Evolutionary conservation across 2,113 vertebrate species (phyloP), one percentile per base, ranked within the genome.

Genomic region (Sigmodon hispidus): DNA sequence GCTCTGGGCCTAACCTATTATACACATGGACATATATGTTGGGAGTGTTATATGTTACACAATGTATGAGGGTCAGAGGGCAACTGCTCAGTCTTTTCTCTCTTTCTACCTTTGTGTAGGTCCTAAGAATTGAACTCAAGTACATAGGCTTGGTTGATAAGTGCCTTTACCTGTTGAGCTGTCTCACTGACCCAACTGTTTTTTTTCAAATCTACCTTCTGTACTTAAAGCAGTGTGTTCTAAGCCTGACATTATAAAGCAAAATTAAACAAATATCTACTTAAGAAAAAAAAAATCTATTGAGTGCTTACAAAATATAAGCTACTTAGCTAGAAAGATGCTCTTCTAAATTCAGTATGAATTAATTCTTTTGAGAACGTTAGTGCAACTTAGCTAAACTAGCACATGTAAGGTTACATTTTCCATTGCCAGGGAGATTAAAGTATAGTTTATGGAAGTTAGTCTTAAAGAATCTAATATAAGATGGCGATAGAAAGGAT

Each of bases 151-250:
- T 80, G 34, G 4, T 83, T 29, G 22, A 6, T 34, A n/a, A 79
- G 50, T 55, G n/a, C 77, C 10, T 80, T 55, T 24, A 79, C 19
- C 9, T 36, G 34, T 19, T 80, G 77, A 55, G 34, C 34, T 55
- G 16, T 80, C 50, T 80, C 77, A 55, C 19, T 80, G 34, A 80
- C 50, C 17, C 77, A 80, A 22, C 34, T 80, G 16, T 52, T 48
- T 22, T 73, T 52, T 80, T 57, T 59, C 59, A 26, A 83, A 48
- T 48, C 73, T 76, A 50, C 50, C 45, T 85, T 21, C 45, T 96
- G 7, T 87, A 76, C 67, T 90, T 92, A 94, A 89, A 94, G 31
- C 9, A 72, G 12, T 93, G 43, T 91, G 55, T 94, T 96, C n/a
- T 45, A 93, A n/a, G 36, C 26, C 65, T 95, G 52, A 26, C 52